Conservation (phyloP, 2,113 vertebrate species). For the Rhinichthys klamathensis region DNA sequence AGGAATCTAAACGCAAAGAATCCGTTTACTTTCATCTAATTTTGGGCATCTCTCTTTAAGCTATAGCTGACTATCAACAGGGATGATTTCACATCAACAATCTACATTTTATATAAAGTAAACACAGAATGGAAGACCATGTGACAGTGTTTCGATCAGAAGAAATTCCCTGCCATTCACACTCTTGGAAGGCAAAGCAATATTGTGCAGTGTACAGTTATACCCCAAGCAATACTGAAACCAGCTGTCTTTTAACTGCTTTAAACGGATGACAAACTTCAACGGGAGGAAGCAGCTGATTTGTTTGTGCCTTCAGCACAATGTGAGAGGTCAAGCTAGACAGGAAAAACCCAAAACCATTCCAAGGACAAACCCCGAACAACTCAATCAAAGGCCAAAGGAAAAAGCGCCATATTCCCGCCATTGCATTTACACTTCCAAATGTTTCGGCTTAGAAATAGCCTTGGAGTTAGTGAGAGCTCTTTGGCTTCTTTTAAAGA, state of each 20-base stretch:
- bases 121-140: background rate
- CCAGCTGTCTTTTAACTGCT: slow-evolving; percentile 18
- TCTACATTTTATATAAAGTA: background rate
- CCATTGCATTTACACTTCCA: background rate
- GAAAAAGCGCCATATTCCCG: background rate
- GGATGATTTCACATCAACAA: background rate
- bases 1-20: slow-evolving; percentile 5
- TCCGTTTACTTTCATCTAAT: background rate
- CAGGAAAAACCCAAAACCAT: slow-evolving; percentile 72
- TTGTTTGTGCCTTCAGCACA: slow-evolving; percentile 69
- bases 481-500: background rate
- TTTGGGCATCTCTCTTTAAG: background rate
- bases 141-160: too few species aligned
- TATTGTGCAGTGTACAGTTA: slow-evolving; percentile 18
- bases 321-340: slow-evolving; percentile 68
- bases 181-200: background rate
- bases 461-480: background rate
- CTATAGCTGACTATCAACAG: background rate
- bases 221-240: background rate
- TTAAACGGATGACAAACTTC: slow-evolving; percentile 47
- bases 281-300: slow-evolving; percentile 60
- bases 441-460: background rate
- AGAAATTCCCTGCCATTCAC: background rate
- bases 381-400: slow-evolving; percentile 68
- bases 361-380: slow-evolving; percentile 74